A percentile compares a stretch with the other conserved stretches of the same genome.
Conservation (phyloP, 2,888 invertebrate species). For the Ormyrus labotus region DNA sequence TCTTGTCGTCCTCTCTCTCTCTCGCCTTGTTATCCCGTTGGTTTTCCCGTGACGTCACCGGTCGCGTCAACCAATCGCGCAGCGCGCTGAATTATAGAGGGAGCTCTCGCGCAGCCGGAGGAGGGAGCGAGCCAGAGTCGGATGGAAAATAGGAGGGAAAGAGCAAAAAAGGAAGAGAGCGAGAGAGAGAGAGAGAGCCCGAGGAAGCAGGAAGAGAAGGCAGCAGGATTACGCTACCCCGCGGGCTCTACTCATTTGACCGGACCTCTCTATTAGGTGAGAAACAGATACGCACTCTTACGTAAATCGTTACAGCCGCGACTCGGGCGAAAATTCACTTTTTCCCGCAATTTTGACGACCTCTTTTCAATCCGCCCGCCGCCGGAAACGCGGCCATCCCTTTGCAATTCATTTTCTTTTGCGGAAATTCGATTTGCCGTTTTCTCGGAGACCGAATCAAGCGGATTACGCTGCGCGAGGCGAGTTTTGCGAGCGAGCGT, state of each 20-base stretch:
- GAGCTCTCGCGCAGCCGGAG: neutral
- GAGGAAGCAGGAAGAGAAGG: slow-evolving; percentile 61
- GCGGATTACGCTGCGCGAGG: neutral
- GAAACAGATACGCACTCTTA: slow-evolving; percentile 1
- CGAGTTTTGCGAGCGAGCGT: neutral
- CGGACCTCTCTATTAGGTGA: slow-evolving; percentile 10
- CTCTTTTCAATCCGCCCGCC: too few species aligned
- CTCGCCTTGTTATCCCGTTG: slow-evolving; percentile 55
- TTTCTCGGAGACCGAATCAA: neutral
- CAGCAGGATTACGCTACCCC: slow-evolving; percentile 66
- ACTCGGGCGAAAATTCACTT: neutral
- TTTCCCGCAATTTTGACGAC: neutral
- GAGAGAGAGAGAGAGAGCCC: slow-evolving; percentile 52
- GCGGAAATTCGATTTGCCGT: slow-evolving; percentile 22
- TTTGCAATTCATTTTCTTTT: slow-evolving; percentile 9
- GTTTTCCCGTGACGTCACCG: slow-evolving; percentile 69
- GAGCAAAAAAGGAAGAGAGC: neutral
- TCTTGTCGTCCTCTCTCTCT: slow-evolving; percentile 56
- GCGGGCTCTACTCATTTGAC: slow-evolving; percentile 52
- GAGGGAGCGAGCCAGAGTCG: slow-evolving; percentile 53
- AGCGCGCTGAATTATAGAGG: slow-evolving; percentile 70
- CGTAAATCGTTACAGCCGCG: slow-evolving; percentile 3
- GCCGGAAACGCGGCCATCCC: too few species aligned
- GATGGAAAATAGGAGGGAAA: neutral
- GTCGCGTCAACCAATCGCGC: slow-evolving; percentile 67